Percentiles rank a stretch among this genome's conserved stretches.
Evolutionary conservation across 2,113 vertebrate genomes (phyloP).

Genomic region (Azemiops feae): DNA sequence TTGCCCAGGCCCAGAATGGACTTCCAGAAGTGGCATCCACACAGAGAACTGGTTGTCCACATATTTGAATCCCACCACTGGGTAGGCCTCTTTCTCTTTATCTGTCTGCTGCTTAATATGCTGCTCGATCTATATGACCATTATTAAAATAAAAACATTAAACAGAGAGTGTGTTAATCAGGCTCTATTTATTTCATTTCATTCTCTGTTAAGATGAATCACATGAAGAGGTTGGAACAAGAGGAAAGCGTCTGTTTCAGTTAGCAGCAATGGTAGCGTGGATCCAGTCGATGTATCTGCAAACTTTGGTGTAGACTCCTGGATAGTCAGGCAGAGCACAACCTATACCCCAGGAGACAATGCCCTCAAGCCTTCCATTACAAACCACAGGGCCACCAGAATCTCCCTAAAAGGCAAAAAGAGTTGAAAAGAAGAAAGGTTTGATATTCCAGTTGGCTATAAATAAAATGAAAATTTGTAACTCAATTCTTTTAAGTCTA

Average conservation of each 20-base stretch:
- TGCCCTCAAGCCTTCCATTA: conserved; percentile 74
- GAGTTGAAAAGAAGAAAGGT: neutral
- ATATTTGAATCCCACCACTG: no score
- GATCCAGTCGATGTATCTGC: conserved; percentile 78
- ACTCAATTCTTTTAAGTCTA: neutral
- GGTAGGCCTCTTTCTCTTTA: neutral
- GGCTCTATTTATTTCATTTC: neutral
- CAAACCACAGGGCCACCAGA: conserved; percentile 84
- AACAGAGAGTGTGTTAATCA: neutral
- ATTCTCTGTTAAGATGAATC: neutral
- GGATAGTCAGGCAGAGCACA: conserved; percentile 76
- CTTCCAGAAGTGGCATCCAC: no score
- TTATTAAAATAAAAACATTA: neutral
- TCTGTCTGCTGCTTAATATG: neutral
- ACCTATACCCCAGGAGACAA: conserved; percentile 85
- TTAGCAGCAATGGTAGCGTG: conserved; percentile 64
- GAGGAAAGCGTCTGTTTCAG: conserved; percentile 31
- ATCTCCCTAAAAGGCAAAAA: conserved; percentile 71
- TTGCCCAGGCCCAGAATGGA: no score
- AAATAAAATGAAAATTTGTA: neutral
- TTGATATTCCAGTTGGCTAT: neutral
- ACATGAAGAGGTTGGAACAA: rapidly evolving
- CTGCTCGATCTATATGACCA: neutral
- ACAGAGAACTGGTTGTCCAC: no score
- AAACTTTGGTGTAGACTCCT: conserved; percentile 82